Percentiles rank a stretch among this genome's conserved stretches.
Evolutionary conservation across 2,888 invertebrate species (phyloP).

Genomic region (Apotomis capreana): DNA sequence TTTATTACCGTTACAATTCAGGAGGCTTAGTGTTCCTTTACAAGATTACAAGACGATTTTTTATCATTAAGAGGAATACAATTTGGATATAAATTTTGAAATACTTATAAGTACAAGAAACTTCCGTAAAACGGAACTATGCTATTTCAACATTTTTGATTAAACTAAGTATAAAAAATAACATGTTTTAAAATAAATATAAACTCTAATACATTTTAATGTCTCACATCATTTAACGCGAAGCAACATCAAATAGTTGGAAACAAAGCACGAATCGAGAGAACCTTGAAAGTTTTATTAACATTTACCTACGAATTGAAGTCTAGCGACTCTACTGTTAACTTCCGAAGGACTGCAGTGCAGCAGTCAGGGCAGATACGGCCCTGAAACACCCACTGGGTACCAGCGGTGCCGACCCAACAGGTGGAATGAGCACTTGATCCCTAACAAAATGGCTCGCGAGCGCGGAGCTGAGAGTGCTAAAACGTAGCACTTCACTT

Average conservation of each 20-base stretch:
- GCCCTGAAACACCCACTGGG: background rate
- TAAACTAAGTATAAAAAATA: conserved; percentile 77
- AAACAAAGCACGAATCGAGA: conserved; percentile 74
- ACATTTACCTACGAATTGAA: conserved; percentile 75
- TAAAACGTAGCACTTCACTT: conserved; percentile 21
- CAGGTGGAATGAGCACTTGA: background rate
- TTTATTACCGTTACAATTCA: conserved; percentile 60
- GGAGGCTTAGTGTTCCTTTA: conserved; percentile 71
- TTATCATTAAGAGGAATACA: conserved; percentile 70
- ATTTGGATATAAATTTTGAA: conserved; percentile 73
- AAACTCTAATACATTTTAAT: conserved; percentile 73
- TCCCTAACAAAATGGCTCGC: conserved; percentile 6
- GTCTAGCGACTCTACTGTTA: conserved; percentile 78
- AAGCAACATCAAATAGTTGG: conserved; percentile 79
- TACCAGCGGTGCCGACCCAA: background rate
- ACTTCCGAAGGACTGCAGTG: conserved; percentile 30
- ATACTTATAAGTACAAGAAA: conserved; percentile 72
- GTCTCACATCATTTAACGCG: conserved; percentile 77
- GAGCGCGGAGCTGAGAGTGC: conserved; percentile 12
- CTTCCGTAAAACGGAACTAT: conserved; percentile 70
- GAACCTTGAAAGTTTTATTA: conserved; percentile 58
- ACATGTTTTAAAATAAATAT: conserved; percentile 73
- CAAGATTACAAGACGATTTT: conserved; percentile 73
- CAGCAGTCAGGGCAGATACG: conserved; percentile 9
- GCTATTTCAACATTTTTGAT: conserved; percentile 77